Conservation (phyloP, 2,113 vertebrate genomes). For the Heterochromis multidens region DNA sequence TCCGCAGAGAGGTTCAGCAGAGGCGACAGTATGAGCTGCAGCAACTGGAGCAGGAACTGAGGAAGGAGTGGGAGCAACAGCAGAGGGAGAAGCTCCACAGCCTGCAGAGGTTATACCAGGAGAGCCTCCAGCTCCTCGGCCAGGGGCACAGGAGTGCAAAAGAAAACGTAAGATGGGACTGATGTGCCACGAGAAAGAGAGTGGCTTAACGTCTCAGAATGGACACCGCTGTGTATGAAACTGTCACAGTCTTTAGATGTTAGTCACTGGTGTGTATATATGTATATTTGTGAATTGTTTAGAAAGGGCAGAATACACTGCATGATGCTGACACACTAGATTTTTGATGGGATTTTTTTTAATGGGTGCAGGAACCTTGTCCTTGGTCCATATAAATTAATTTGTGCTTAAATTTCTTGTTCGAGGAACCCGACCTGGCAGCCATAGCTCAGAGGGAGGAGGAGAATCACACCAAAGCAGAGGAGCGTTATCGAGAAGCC, state of each 20-base stretch:
- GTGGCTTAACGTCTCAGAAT: neutral
- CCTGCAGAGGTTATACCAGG: constrained; percentile 81
- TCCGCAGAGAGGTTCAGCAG: constrained; percentile 83
- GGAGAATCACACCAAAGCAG: constrained; percentile 82
- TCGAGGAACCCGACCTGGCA: constrained; percentile 78
- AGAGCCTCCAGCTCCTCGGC: constrained; percentile 81
- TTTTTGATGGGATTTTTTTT: neutral
- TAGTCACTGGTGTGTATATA: neutral
- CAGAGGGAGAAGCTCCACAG: constrained; percentile 79
- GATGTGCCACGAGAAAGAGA: neutral
- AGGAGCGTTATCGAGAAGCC: constrained; percentile 82
- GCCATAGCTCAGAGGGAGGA: constrained; percentile 74
- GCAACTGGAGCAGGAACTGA: constrained; percentile 79
- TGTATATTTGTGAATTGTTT: fast-evolving
- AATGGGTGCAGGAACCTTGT: neutral
- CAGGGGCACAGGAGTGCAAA: constrained; percentile 86
- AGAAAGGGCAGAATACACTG: fast-evolving
- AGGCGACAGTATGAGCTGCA: constrained; percentile 77
- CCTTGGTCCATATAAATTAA: neutral
- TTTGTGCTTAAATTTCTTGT: neutral
- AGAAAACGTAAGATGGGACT: constrained; percentile 82
- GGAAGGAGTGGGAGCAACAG: constrained; percentile 80
- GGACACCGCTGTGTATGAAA: neutral
- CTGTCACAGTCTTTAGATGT: neutral
- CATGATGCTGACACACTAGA: neutral